Evolutionary conservation across 2,113 vertebrate genomes (phyloP), one percentile per base, ranked within the genome.

Genomic region (Uropsilus gracilis): DNA sequence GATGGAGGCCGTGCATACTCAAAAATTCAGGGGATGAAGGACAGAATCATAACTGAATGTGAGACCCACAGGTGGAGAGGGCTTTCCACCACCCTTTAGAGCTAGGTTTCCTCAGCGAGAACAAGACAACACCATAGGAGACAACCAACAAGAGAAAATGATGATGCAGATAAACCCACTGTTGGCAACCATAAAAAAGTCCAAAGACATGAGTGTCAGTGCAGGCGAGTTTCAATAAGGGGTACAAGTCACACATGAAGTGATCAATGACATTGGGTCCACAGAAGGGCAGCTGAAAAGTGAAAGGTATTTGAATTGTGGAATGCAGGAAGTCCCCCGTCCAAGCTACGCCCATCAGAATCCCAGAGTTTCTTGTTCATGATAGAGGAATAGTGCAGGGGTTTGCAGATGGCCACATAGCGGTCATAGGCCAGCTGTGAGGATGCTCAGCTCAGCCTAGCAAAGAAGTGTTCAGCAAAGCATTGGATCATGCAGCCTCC

Each of bases 251-350:
- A 82, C 96, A 98, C 11, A 96, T 91, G 37, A 97, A 98, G 37
- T 85, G 96, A 85, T 98, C 89, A 3, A 96, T 96, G 1, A 98
- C 26, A 12, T 96, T 97, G 57, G 97, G 96, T 1, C 97, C 96
- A 87, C 97, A 98, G 16, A 97, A 98, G 7, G 82, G 66, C 55
- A 97, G 63, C 30, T 94, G 91, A 5, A 76, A 77, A 48, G 66
- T 92, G 22, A 96, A 96, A 39, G 95, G 34, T 53, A 96, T 91
- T 46, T 94, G 53, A 46, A 94, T 92, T 7, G 53, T 66, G 37
- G 96, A 91, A 66, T 97, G 89, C 16, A 93, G 34, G 16, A 97
- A 96, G 1, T 91, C 96, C 5, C 93, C 84, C 24, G 80, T 10
- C 95, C 97, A 97, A 18, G 90, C 94, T 24, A 94, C 53, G 0